Base-by-base conservation (phyloP, 1,140 invertebrate species). In the Halictus rubicundus region DNA sequence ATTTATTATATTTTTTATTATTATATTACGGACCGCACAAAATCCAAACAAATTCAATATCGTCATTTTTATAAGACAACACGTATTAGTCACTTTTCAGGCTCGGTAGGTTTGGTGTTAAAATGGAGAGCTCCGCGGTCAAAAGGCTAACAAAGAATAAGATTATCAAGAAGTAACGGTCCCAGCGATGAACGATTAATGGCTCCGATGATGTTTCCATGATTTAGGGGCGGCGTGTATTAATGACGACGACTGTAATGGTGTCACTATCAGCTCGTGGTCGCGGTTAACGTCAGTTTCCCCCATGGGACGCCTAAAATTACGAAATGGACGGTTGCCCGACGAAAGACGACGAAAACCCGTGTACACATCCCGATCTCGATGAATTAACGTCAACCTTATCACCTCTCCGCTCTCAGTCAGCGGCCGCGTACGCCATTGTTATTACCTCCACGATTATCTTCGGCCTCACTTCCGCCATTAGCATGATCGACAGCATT, bases 401-500 rank as follows among this genome's bases (percentile, higher is more conserved):
- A 85, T 85, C 83, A 74, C 78, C 66, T 63, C 66, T 23, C 5
- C 49, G 68, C 68, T 76, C 64, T 68, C 65, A 79, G 60, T 73
- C 77, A 59, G 32, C 61, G 69, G 65, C 64, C 60, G 49, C 76
- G 65, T 63, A 63, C 54, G 64, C 70, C 68, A 85, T 83, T 81
- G 82, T 83, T 83, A 83, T 78, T 75, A 61, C 79, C 74, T 27
- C 78, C 79, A 80, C 71, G 80, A 76, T 77, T 68, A 85, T 81
- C 83, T 72, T 84, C 79, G 74, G 78, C 73, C 84, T 80, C 76
- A 73, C 74, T 78, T 69, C 70, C 79, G 79, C 80, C 83, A 85
- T 85, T 84, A 85, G 73, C 74, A 78, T 85, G 83, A 85, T 85
- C 84, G 84, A 85, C 84, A 85, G 79, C 74, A 80, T 84, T 84